These are phyloP conservation scores for Nymphicus hollandicus DNA, from an alignment of 2,113 vertebrate species.

Conservation along the genomic window DNA sequence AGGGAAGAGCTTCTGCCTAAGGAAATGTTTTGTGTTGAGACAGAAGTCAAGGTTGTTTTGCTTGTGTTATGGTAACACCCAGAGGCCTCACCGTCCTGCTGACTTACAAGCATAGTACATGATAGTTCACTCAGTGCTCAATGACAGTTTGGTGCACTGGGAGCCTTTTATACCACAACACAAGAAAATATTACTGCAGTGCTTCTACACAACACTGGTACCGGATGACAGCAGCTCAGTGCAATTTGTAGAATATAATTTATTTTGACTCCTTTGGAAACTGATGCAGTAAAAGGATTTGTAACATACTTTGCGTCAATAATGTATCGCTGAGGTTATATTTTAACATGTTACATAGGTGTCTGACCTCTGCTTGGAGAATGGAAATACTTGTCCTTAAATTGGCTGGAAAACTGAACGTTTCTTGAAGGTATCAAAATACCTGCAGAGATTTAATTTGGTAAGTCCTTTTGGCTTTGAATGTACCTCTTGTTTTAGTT, in stretches of 20 bases:
- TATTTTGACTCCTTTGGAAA: background rate
- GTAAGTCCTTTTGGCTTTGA: background rate
- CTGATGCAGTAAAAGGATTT: background rate
- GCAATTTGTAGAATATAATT: background rate
- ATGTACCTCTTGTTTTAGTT: background rate
- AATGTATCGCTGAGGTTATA: background rate
- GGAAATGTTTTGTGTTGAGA: background rate
- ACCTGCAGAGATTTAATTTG: background rate
- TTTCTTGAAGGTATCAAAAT: background rate
- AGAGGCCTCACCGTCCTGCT: background rate
- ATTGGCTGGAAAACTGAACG: background rate
- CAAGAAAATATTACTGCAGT: background rate
- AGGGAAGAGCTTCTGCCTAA: background rate
- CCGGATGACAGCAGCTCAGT: background rate
- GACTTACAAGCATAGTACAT: too few relatives aligned
- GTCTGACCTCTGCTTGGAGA: background rate
- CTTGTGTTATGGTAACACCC: background rate
- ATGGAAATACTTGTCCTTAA: background rate
- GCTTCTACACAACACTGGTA: background rate
- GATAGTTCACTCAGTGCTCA: background rate
- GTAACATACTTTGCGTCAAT: background rate
- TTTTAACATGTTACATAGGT: background rate
- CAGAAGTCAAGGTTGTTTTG: background rate
- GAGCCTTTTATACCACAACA: background rate
- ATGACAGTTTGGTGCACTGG: background rate